A percentile compares a stretch with the other conserved stretches of the same genome.
Conservation (phyloP, 2,797 vertebrate species). For the Phrynocephalus guinanensis region DNA sequence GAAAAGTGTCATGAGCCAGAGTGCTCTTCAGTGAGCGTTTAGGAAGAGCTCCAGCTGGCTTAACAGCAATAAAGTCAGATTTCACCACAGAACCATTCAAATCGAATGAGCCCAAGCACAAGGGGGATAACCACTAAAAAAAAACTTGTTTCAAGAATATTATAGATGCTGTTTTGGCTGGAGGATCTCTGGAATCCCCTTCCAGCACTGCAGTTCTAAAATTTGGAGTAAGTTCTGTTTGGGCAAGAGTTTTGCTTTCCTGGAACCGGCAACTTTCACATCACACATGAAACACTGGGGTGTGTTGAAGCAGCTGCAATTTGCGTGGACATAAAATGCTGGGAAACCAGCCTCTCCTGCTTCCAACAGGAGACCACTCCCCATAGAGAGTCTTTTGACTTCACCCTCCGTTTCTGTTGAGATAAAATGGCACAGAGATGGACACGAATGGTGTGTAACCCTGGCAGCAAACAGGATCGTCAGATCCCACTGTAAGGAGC, state of each 20-base stretch:
- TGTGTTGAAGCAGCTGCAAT: neutral
- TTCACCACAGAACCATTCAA: too few relatives aligned
- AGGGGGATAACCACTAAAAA: too few relatives aligned
- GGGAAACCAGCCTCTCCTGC: neutral
- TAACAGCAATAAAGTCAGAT: too few relatives aligned
- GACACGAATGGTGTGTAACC: neutral
- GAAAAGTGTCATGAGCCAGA: too few relatives aligned
- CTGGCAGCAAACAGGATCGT: slow-evolving; percentile 8
- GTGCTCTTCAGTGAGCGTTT: too few relatives aligned
- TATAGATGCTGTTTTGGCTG: too few relatives aligned
- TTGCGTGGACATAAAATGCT: neutral
- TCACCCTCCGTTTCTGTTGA: neutral
- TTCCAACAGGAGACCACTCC: neutral
- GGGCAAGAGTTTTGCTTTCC: neutral
- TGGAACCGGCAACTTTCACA: neutral
- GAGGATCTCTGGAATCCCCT: too few relatives aligned
- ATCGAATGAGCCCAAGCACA: too few relatives aligned
- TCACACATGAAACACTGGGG: neutral
- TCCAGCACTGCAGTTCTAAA: too few relatives aligned
- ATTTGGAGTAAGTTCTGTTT: neutral
- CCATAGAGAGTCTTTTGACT: neutral
- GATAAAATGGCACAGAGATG: neutral
- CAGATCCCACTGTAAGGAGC: neutral
- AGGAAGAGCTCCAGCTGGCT: too few relatives aligned
- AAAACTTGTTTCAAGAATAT: too few relatives aligned